Evolutionary conservation across 2,888 invertebrate genomes (phyloP).

Genomic region (Enchytraeus crypticus): DNA sequence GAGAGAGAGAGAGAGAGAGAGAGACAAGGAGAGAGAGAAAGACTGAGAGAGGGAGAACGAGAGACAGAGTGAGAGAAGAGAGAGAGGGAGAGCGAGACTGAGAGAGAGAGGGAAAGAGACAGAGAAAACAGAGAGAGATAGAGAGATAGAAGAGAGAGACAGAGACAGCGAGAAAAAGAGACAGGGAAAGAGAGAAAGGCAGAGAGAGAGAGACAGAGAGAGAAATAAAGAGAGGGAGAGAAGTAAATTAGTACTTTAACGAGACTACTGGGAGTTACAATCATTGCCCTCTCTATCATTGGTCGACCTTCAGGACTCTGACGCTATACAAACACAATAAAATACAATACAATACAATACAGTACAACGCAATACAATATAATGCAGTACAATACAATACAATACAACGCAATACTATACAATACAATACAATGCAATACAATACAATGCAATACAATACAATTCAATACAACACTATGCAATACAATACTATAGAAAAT

Average conservation of each 20-base stretch:
- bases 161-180: no score
- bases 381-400: not conserved
- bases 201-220: not conserved
- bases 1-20: no score
- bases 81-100: not conserved
- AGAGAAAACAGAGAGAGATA: no score
- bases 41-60: not conserved
- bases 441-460: no score
- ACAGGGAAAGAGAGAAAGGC: not conserved
- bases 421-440: not conserved
- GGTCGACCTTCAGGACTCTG: conserved; percentile 88
- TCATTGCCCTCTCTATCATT: conserved; percentile 79
- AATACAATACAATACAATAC: no score
- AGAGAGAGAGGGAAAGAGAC: not conserved
- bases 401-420: no score
- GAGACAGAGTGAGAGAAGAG: not conserved
- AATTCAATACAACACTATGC: no score
- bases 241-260: conserved; percentile 60
- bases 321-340: no score
- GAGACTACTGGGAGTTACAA: conserved; percentile 91
- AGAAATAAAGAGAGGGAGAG: no score
- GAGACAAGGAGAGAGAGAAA: not conserved
- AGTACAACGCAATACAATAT: no score
- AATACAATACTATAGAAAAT: no score
- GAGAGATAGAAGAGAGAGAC: no score